These are phyloP conservation scores for Myiozetetes cayanensis DNA, from an alignment of 2,113 vertebrate genomes.

Conservation along the genomic window DNA sequence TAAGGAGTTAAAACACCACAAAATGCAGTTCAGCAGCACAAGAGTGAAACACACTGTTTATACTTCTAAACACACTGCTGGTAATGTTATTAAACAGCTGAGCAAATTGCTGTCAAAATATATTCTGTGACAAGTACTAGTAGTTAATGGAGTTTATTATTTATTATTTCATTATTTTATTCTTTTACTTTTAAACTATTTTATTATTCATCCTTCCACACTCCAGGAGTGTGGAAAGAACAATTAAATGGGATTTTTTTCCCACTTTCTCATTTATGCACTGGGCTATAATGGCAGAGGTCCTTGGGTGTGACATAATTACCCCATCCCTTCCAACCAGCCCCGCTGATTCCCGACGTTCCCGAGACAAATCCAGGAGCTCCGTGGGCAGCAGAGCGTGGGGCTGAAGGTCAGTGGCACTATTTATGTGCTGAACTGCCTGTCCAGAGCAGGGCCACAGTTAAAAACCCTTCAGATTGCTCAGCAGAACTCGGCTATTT, in stretches of 20 bases:
- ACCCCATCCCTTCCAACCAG: neutral
- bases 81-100: neutral
- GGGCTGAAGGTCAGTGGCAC: neutral
- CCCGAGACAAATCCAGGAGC: neutral
- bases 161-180: neutral
- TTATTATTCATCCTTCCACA: neutral
- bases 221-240: neutral
- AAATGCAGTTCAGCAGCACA: neutral
- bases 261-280: neutral
- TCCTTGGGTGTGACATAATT: neutral
- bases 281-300: neutral
- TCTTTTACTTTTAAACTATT: neutral
- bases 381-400: neutral
- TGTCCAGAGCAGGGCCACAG: neutral
- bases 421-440: neutral
- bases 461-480: neutral
- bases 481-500: neutral
- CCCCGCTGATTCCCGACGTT: neutral
- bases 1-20: neutral
- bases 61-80: neutral
- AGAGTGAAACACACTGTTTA: rapidly evolving
- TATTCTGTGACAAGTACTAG: neutral
- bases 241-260: neutral
- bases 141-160: neutral
- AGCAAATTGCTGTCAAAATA: neutral